phyloP scores from a whole-genome alignment of 1,140 invertebrate species.

The Dufourea novaeangliae region DNA sequence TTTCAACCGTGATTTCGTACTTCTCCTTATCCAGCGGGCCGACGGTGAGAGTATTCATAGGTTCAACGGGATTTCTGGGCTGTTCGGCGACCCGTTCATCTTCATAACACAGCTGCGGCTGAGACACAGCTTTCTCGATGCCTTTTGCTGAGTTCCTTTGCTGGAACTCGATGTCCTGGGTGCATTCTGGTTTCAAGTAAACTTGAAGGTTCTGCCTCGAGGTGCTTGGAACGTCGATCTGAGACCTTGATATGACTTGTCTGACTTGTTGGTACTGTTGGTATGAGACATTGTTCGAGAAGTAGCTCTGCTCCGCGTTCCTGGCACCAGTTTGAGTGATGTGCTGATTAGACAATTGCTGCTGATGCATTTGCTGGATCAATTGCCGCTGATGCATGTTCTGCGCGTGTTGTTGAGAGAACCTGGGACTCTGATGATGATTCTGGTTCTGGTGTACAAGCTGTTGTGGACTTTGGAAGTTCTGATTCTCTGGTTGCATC shows the following conservation, averaged over 20 bases:
- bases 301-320: constrained; percentile 63
- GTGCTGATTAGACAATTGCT: constrained; percentile 79
- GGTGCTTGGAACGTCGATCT: constrained; percentile 77
- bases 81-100: constrained; percentile 74
- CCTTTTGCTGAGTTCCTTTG: constrained; percentile 70
- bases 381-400: constrained; percentile 81
- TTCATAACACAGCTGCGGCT: constrained; percentile 85
- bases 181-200: constrained; percentile 74
- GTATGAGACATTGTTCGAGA: constrained; percentile 73
- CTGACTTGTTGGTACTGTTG: constrained; percentile 78
- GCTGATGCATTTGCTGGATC: constrained; percentile 84
- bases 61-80: constrained; percentile 63
- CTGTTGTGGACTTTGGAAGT: constrained; percentile 76
- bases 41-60: constrained; percentile 60
- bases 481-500: constrained; percentile 52
- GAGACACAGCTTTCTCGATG: constrained; percentile 83
- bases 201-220: constrained; percentile 74
- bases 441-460: constrained; percentile 75
- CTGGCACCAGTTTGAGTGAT: constrained; percentile 41
- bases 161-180: constrained; percentile 73
- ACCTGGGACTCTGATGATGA: constrained; percentile 74
- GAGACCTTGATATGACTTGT: constrained; percentile 78
- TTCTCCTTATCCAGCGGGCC: constrained; percentile 74
- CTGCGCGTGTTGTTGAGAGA: constrained; percentile 77
- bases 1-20: constrained; percentile 78